Evolutionary conservation across 1,140 invertebrate species (phyloP), one percentile per base, ranked within the genome.

Genomic region (Drosophila melanica): DNA sequence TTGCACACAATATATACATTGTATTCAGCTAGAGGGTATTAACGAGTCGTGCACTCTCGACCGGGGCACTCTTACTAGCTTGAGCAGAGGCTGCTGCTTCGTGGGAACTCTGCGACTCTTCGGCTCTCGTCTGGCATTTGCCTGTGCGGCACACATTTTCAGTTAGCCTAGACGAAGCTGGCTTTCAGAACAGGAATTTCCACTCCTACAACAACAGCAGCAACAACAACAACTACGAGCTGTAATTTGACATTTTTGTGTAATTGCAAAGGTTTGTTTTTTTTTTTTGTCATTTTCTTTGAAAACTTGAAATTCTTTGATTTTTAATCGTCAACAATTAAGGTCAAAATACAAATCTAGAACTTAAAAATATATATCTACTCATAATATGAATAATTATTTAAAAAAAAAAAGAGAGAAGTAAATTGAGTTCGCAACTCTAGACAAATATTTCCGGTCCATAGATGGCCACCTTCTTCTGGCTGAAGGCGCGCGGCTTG

Each of bases 321-420:
- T 85, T 85, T 85, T 69, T 78, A 85, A 86, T 86, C 82, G 84
- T 87, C 79, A 86, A 86, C 82, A 87, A 82, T 89, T 86, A 86
- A 87, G 54, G 45, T 54, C 65, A 62, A 58, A 39, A 35, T 55
- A 35, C 41, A 45, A 66, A 57, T 54, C 4, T 66, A 18, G 18
- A 76, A 51, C 12, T 48, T n/a, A 42, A 11, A 18, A 7, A 7
- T 27, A 16, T 23, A 23, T 23, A 23, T 2, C 20, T 23, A 23
- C 20, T 3, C 2, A 23, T 23, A 23, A 2, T 23, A 20, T 37
- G 18, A 39, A 37, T n/a, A 33, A 39, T 39, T 33, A 45, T 23
- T 47, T 2, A 14, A 12, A 30, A 27, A 18, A 45, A 54, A 55
- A 37, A 35, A 35, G 33, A n/a, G n/a, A n/a, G n/a, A n/a, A n/a